phyloP scores from a whole-genome alignment of 2,113 vertebrate genomes.

The Muntiacus reevesi region DNA sequence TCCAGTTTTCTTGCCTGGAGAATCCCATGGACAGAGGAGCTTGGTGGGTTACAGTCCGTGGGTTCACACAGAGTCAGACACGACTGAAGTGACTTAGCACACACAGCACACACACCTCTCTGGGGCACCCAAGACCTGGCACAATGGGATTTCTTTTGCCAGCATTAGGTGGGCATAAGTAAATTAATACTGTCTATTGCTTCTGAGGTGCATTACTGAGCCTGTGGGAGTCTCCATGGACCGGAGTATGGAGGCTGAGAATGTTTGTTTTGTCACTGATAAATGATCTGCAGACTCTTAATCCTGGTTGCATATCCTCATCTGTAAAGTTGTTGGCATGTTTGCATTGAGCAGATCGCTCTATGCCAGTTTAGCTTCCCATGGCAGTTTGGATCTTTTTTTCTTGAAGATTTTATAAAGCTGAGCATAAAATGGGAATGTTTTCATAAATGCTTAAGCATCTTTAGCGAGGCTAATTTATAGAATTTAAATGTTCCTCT shows the following conservation, averaged over 20 bases:
- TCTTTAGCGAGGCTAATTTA: slow-evolving; percentile 70
- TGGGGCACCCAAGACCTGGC: background rate
- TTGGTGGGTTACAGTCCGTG: background rate
- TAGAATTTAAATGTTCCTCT: slow-evolving; percentile 63
- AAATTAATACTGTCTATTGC: background rate
- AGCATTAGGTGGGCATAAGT: background rate
- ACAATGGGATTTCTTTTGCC: accelerated
- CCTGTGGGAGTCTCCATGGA: background rate
- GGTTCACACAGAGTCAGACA: background rate
- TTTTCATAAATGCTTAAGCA: slow-evolving; percentile 70
- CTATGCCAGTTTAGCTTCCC: slow-evolving; percentile 28
- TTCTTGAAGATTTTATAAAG: slow-evolving; percentile 51
- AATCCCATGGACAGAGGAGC: background rate
- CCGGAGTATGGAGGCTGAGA: background rate
- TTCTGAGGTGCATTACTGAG: background rate
- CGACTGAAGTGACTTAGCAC: background rate
- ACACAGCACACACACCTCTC: background rate
- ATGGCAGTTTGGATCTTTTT: background rate
- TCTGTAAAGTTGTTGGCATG: slow-evolving; percentile 38
- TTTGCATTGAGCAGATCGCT: background rate
- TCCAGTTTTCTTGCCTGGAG: background rate
- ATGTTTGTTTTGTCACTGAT: slow-evolving; percentile 18
- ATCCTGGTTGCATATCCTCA: background rate
- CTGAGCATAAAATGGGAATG: slow-evolving; percentile 58
- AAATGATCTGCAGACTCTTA: slow-evolving; percentile 18